Base-by-base conservation (phyloP, 2,888 invertebrate species). In the Salticus scenicus region DNA sequence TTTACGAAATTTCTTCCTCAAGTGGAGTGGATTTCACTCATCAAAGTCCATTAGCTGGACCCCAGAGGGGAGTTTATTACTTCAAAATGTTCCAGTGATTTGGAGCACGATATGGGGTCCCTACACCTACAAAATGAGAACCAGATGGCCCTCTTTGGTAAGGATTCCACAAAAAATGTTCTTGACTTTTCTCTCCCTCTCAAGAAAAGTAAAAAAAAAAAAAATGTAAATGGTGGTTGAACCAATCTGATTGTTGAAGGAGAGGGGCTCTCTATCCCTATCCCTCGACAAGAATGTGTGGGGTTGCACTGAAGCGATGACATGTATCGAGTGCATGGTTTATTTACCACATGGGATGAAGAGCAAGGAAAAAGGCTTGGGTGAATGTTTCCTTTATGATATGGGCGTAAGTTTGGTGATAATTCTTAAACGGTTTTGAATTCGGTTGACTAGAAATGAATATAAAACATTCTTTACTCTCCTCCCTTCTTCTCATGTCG, bases 11-110 rank as follows among this genome's bases (percentile, higher is more conserved):
- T 37, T 37, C 64, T 57, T 64, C 74, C 75, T 73, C 82, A 82
- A 82, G 82, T 76, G 33, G 75, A 75, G 20, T 82, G 30, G 33
- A 47, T 82, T 75, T 75, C 82, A 82, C 70, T 82, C 70, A 57
- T 41, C 75, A 64, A 69, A 63, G 75, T 70, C 75, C 64, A 64
- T 82, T 82, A 66, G 30, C 30, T 30, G 66, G 57, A 57, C 57
- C 57, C 57, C 57, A 57, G 57, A 7, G 12, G 57, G 57, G 57
- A 24, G 57, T 57, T 57, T 57, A 57, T 57, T 57, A 57, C n/a
- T n/a, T 57, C 57, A 1, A 57, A 17, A 17, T 12, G 1, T 57
- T 7, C 47, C 24, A 57, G 47, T 2, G 47, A 47, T n/a, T 47
- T 47, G 47, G 47, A 47, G 24, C 57, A 5, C 57, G 24, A 12